Evolutionary conservation across 2,113 vertebrate species (phyloP), one percentile per base, ranked within the genome.

Genomic region (Lophius piscatorius): DNA sequence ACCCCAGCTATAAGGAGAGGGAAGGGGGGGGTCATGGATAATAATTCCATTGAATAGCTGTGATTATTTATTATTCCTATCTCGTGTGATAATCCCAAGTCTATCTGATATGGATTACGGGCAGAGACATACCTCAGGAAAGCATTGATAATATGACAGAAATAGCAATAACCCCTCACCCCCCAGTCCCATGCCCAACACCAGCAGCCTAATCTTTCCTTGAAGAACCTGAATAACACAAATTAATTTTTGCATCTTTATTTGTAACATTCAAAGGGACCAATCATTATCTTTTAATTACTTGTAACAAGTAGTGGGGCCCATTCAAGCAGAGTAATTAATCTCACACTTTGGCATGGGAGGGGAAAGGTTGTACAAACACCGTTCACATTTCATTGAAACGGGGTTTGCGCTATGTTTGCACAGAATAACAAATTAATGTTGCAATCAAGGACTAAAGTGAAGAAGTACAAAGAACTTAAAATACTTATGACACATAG

Each of bases 241-340:
- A 82, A 87, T 74, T 63, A 79, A 83, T 87, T 76, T 28, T 63
- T 79, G 80, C 88, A 86, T 89, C 89, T 91, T 89, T 90, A 84
- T 89, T 89, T 83, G 76, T 83, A 84, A 85, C 80, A 87, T 89
- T 91, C 88, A 87, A 84, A 89, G 84, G 87, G 82, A 82, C 88
- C 80, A 91, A 89, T 91, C 87, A 91, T 89, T 90, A 91, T 90
- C 88, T 90, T 89, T 90, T 92, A 91, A 91, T 91, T 91, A 90
- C 87, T 86, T 80, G 74, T 62, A 83, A 81, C 83, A 83, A 75
- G 81, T 81, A 88, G 81, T 82, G 74, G 78, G 76, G 74, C 70
- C 82, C 80, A 89, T 90, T 90, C 90, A 86, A 83, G 76, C 77
- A 84, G 70, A 84, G 88, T 86, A 88, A 91, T 91, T 90, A 90